These are phyloP conservation scores for Acleris emargana DNA, from an alignment of 2,888 invertebrate genomes.

Conservation along the genomic window DNA sequence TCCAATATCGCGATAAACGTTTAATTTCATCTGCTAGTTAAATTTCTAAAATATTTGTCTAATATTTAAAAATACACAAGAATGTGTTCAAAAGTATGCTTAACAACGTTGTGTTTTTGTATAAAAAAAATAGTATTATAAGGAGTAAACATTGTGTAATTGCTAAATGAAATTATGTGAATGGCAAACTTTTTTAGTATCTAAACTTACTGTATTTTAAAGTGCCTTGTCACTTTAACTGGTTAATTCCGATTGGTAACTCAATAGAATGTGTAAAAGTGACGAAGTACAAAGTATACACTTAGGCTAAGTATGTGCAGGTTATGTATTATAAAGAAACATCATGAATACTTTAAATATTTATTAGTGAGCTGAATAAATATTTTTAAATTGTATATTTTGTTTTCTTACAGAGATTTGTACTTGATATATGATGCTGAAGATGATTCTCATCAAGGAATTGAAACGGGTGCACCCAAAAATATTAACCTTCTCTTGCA, in stretches of 20 bases:
- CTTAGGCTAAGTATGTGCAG: neutral
- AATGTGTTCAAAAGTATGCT: too few relatives aligned
- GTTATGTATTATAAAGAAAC: slow-evolving; percentile 8
- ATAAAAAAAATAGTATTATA: too few relatives aligned
- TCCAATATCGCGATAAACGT: too few relatives aligned
- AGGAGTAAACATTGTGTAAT: too few relatives aligned
- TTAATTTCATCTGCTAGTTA: too few relatives aligned
- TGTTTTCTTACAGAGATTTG: slow-evolving; percentile 10
- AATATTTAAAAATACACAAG: too few relatives aligned
- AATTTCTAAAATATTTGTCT: too few relatives aligned
- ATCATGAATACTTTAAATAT: slow-evolving; percentile 25
- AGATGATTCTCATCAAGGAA: too few relatives aligned
- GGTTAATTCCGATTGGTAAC: neutral
- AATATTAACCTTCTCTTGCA: neutral
- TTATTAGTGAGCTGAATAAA: slow-evolving; percentile 34
- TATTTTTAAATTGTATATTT: slow-evolving; percentile 12
- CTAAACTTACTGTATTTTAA: neutral
- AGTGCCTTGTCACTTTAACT: neutral
- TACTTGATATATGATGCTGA: neutral
- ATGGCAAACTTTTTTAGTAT: too few relatives aligned
- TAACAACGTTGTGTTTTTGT: too few relatives aligned
- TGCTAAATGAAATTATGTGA: too few relatives aligned
- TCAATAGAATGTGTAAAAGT: neutral
- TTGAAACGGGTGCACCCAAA: neutral
- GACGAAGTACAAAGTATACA: neutral